Conservation (phyloP, 2,888 invertebrate species). For the Dilophus febrilis region DNA sequence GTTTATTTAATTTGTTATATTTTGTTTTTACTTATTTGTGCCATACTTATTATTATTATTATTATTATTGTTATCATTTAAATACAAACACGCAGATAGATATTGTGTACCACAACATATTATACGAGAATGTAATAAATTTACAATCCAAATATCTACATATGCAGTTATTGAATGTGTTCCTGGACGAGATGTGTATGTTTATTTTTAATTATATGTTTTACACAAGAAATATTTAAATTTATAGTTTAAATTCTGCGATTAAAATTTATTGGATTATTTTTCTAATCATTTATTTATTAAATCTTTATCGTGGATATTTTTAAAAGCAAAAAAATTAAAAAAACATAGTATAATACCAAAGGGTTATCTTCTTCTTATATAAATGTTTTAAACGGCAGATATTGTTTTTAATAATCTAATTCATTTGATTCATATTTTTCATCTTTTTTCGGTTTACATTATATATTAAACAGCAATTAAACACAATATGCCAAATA, state of each 20-base stretch:
- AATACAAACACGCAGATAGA: constrained; percentile 35
- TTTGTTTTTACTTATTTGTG: no score
- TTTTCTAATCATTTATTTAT: not conserved
- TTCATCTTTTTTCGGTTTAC: no score
- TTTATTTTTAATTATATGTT: not conserved
- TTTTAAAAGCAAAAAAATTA: not conserved
- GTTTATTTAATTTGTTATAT: no score
- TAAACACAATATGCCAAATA: no score
- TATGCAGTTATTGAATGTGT: constrained; percentile 44
- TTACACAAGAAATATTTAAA: not conserved
- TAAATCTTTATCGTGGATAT: not conserved
- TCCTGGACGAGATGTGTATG: constrained; percentile 52
- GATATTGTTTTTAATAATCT: no score
- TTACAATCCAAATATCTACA: constrained; percentile 44
- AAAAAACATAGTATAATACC: constrained; percentile 5
- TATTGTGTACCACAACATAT: constrained; percentile 56
- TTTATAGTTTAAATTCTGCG: not conserved
- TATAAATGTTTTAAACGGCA: no score
- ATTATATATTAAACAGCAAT: no score
- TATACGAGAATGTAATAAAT: constrained; percentile 41
- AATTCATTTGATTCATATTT: no score
- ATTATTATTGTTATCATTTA: no score
- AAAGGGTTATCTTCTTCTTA: no score
- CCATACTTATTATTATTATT: no score
- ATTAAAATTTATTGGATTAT: not conserved